Evolutionary conservation across 2,113 vertebrate species (phyloP).

Genomic region (Eubucco bourcierii): DNA sequence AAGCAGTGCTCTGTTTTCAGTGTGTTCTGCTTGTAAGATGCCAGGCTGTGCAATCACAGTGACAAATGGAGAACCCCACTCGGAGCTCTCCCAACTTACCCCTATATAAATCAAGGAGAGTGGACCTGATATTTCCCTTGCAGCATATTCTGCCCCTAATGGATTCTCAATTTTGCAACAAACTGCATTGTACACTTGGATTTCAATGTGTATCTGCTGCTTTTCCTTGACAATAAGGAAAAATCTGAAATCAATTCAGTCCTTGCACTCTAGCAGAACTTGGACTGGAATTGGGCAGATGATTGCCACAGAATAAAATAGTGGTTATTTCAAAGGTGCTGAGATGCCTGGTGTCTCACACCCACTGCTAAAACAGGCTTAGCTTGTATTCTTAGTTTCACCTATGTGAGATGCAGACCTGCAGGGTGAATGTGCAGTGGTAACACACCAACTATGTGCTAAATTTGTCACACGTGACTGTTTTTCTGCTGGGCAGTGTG

Average conservation of each 20-base stretch:
- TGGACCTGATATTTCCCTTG: constrained; percentile 52
- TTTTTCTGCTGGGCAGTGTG: background rate
- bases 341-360: constrained; percentile 25
- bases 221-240: constrained; percentile 22
- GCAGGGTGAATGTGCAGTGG: background rate
- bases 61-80: constrained; percentile 50
- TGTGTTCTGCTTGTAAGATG: constrained; percentile 48
- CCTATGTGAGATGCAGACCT: background rate
- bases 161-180: constrained; percentile 44
- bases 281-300: constrained; percentile 26
- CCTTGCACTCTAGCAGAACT: constrained; percentile 13
- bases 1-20: constrained; percentile 47
- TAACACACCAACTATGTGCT: background rate
- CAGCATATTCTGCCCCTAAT: constrained; percentile 48
- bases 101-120: constrained; percentile 48
- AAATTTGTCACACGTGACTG: background rate
- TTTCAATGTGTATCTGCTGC: background rate
- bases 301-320: constrained; percentile 12
- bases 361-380: background rate
- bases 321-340: background rate
- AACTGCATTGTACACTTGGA: constrained; percentile 15
- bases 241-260: constrained; percentile 31
- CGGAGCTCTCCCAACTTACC: background rate
- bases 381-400: background rate
- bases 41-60: constrained; percentile 36